phyloP scores from a whole-genome alignment of 2,797 vertebrate genomes.

The Otolemur crassicaudatus region DNA sequence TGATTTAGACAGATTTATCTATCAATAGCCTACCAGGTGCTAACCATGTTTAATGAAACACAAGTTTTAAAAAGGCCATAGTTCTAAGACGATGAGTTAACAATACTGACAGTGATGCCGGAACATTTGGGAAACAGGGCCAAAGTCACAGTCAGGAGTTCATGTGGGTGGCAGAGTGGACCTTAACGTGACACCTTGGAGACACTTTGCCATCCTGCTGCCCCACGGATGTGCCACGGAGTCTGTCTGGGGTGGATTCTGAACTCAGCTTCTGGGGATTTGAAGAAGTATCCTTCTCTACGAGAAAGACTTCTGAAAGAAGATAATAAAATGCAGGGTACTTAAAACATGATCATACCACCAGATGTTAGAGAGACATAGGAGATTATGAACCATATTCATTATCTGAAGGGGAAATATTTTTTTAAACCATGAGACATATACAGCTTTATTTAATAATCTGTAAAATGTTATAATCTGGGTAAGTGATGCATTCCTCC shows the following conservation, averaged over 20 bases:
- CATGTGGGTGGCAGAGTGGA: background rate
- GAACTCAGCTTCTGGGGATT: conserved; percentile 63
- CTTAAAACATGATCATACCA: background rate
- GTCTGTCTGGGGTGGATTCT: background rate
- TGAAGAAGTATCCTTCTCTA: conserved; percentile 79
- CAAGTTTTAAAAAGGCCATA: background rate
- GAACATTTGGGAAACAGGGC: background rate
- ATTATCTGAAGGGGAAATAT: background rate
- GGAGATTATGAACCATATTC: background rate
- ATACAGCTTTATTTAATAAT: conserved; percentile 89
- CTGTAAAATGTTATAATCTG: conserved; percentile 85
- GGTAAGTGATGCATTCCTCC: conserved; percentile 83
- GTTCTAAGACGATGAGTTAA: background rate
- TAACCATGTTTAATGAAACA: background rate
- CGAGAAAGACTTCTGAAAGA: conserved; percentile 76
- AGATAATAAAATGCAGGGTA: conserved; percentile 69
- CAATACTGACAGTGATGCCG: background rate
- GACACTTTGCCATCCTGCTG: rapidly evolving
- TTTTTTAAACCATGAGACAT: conserved; percentile 85
- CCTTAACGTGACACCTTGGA: background rate
- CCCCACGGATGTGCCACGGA: background rate
- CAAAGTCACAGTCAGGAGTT: background rate
- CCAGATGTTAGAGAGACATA: background rate
- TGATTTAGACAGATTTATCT: background rate
- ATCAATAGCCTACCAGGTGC: background rate